Percentiles rank a stretch among this genome's conserved stretches.
phyloP scores from a whole-genome alignment of 2,888 invertebrate species.

The Mythimna pallens region DNA sequence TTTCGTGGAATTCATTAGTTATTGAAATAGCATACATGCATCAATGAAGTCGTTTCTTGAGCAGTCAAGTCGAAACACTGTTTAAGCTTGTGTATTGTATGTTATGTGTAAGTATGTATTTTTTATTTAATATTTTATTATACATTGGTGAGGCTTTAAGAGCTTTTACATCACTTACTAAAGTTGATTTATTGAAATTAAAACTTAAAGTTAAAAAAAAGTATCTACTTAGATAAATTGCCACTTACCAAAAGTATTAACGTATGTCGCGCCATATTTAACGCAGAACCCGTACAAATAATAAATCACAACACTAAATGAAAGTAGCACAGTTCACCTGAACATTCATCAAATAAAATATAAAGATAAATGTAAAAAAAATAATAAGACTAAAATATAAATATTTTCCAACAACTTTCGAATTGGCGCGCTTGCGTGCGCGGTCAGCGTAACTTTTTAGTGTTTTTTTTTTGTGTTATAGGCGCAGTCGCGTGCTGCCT shows the following conservation, averaged over 20 bases:
- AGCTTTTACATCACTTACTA: too few species aligned
- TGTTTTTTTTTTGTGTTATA: constrained; percentile 52
- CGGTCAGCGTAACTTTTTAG: constrained; percentile 41
- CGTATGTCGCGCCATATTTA: constrained; percentile 69
- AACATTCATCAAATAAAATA: constrained; percentile 57
- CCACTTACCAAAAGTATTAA: constrained; percentile 75
- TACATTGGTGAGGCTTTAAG: not conserved
- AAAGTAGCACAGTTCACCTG: constrained; percentile 70
- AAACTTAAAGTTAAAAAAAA: not conserved
- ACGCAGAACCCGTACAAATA: constrained; percentile 44
- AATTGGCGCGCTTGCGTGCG: constrained; percentile 60
- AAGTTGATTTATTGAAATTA: not conserved
- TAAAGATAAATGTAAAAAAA: not conserved
- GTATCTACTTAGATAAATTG: not conserved
- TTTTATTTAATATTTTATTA: too few species aligned
- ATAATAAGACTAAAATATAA: constrained; percentile 24
- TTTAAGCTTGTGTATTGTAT: too few species aligned
- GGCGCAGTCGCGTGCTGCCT: constrained; percentile 65
- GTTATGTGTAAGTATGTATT: too few species aligned
- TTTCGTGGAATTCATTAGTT: constrained; percentile 52
- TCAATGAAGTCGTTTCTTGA: not conserved
- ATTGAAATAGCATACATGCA: constrained; percentile 20
- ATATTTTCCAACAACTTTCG: constrained; percentile 49
- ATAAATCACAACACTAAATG: constrained; percentile 68
- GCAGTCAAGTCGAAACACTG: not conserved